phyloP scores from a whole-genome alignment of 2,888 invertebrate genomes.

The Athalia rosae region DNA sequence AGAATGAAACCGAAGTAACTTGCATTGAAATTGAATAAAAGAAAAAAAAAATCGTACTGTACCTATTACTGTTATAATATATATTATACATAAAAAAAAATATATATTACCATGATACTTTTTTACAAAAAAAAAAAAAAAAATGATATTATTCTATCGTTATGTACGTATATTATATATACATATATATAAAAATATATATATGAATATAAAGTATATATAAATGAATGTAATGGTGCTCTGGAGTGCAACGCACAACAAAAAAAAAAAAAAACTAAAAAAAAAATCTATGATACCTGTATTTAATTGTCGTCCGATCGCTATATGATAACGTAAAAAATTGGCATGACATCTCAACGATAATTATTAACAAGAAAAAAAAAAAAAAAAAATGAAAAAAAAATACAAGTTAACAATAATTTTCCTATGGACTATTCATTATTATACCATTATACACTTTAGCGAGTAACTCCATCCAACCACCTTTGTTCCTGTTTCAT shows the following conservation, averaged over 20 bases:
- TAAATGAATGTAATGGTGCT: slow-evolving; percentile 60
- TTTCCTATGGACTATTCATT: slow-evolving; percentile 43
- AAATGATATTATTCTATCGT: slow-evolving; percentile 54
- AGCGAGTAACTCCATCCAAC: too few relatives aligned
- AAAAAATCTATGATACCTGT: slow-evolving; percentile 63
- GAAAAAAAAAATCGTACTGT: slow-evolving; percentile 35
- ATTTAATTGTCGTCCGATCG: slow-evolving; percentile 61
- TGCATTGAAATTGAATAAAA: slow-evolving; percentile 23
- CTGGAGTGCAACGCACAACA: slow-evolving; percentile 67
- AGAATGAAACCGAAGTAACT: not conserved
- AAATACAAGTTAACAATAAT: slow-evolving; percentile 69
- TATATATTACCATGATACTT: slow-evolving; percentile 57
- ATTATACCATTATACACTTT: not conserved
- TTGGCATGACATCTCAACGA: slow-evolving; percentile 54
- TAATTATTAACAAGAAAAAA: slow-evolving; percentile 69
- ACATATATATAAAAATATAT: slow-evolving; percentile 45
- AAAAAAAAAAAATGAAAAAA: slow-evolving; percentile 56
- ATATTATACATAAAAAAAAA: not conserved
- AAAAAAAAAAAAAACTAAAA: too few relatives aligned
- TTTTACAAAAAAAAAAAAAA: slow-evolving; percentile 59
- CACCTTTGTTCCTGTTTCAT: too few relatives aligned
- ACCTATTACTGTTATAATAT: slow-evolving; percentile 39
- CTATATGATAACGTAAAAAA: slow-evolving; percentile 51
- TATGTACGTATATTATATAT: slow-evolving; percentile 43
- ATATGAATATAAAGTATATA: slow-evolving; percentile 15